These are phyloP conservation scores for Lates japonicus DNA, from an alignment of 2,797 vertebrate species.

Conservation along the genomic window DNA sequence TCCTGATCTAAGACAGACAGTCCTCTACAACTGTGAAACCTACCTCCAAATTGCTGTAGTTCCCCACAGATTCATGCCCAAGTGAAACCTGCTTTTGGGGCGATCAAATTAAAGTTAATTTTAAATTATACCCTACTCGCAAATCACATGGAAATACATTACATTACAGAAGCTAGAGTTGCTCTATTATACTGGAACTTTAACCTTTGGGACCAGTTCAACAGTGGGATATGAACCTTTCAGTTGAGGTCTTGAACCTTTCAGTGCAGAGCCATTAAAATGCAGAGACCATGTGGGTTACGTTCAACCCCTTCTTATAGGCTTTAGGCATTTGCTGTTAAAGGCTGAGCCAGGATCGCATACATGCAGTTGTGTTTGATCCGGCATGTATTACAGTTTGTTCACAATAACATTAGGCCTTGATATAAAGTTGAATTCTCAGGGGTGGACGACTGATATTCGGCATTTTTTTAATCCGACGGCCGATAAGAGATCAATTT, in stretches of 20 bases:
- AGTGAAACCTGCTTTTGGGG: too few relatives aligned
- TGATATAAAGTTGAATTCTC: not conserved
- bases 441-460: too few relatives aligned
- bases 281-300: slow-evolving; percentile 29
- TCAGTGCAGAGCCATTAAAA: slow-evolving; percentile 45
- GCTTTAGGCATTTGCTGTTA: slow-evolving; percentile 23
- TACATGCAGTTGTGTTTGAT: slow-evolving; percentile 15
- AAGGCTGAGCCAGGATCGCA: slow-evolving; percentile 18
- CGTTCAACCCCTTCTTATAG: slow-evolving; percentile 27
- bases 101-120: too few relatives aligned
- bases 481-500: too few relatives aligned
- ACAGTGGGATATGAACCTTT: too few relatives aligned
- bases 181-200: not conserved
- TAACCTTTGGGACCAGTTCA: slow-evolving; percentile 16
- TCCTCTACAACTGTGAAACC: too few relatives aligned
- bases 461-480: too few relatives aligned
- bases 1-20: too few relatives aligned
- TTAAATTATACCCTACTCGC: too few relatives aligned
- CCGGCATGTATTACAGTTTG: not conserved
- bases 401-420: not conserved
- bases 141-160: too few relatives aligned
- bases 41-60: too few relatives aligned
- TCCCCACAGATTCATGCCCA: too few relatives aligned
- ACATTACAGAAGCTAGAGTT: not conserved
- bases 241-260: slow-evolving; percentile 46